Evolutionary conservation across 1,140 invertebrate genomes (phyloP).

Genomic region (Neodiprion fabricii): DNA sequence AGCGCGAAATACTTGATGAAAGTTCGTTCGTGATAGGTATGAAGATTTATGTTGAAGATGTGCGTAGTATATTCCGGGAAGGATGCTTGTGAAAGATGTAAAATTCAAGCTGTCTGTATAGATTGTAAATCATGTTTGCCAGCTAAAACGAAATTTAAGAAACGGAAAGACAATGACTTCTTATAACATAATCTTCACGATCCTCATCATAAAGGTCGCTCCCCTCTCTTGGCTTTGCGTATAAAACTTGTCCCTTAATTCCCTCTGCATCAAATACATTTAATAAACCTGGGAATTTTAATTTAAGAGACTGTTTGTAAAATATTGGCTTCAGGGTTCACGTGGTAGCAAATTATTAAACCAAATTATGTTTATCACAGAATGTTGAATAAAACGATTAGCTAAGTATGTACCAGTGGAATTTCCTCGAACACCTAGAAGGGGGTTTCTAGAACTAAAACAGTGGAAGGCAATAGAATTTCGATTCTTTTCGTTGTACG

Average conservation of each 20-base stretch:
- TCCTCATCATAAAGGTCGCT: background rate
- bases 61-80: conserved; percentile 25
- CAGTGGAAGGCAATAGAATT: conserved; percentile 46
- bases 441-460: conserved; percentile 25
- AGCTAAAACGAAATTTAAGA: background rate
- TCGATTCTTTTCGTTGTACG: conserved; percentile 38
- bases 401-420: background rate
- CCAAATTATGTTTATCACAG: background rate
- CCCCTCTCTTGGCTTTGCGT: background rate
- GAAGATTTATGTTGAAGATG: conserved; percentile 24
- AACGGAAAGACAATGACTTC: background rate
- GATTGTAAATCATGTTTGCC: conserved; percentile 23
- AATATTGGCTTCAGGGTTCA: background rate
- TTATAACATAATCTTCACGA: background rate
- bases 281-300: conserved; percentile 33
- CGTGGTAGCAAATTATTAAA: background rate
- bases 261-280: conserved; percentile 36
- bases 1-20: conserved; percentile 12
- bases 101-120: conserved; percentile 25
- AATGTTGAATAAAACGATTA: background rate
- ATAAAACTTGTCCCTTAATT: conserved; percentile 27
- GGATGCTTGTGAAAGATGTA: conserved; percentile 32
- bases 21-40: conserved; percentile 30
- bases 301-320: conserved; percentile 28
- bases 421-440: conserved; percentile 12